Evolutionary conservation across 2,888 invertebrate genomes (phyloP).

Genomic region (Standfussiana lucernea): DNA sequence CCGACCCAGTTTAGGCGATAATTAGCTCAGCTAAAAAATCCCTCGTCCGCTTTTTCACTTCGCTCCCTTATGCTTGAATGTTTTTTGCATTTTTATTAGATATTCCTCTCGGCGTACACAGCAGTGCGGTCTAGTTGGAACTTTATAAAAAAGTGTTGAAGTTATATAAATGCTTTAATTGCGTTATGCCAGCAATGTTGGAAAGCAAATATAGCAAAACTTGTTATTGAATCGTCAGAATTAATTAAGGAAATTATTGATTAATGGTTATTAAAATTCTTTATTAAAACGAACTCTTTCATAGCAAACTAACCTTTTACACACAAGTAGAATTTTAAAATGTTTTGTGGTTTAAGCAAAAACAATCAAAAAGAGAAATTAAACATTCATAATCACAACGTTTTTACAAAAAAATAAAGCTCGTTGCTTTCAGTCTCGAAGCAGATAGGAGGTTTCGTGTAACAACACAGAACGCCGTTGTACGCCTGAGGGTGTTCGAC

Average conservation of each 20-base stretch:
- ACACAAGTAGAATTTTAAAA: no score
- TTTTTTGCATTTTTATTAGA: conserved; percentile 32
- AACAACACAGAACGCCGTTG: conserved; percentile 49
- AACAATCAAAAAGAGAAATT: neutral
- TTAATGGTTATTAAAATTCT: neutral
- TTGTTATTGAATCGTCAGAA: neutral
- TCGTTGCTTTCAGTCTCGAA: neutral
- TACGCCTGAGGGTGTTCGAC: conserved; percentile 62
- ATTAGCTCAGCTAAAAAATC: conserved; percentile 55
- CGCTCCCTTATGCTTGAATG: conserved; percentile 1
- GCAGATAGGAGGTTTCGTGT: conserved; percentile 35
- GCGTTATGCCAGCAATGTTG: neutral
- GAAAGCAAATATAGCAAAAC: neutral
- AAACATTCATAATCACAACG: neutral
- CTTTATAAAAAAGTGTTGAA: neutral
- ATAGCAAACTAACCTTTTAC: no score
- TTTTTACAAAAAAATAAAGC: neutral
- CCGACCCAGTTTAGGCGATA: conserved; percentile 60
- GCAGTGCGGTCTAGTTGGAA: neutral
- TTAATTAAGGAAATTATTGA: neutral
- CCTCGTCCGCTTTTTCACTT: conserved; percentile 27
- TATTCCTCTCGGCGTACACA: conserved; percentile 3
- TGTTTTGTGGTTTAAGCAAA: no score
- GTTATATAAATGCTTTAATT: neutral
- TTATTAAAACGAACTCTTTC: neutral